A percentile compares a stretch with the other conserved stretches of the same genome.
These are phyloP conservation scores for Corythornis cristatus DNA, from an alignment of 2,113 vertebrate species.

Conservation along the genomic window DNA sequence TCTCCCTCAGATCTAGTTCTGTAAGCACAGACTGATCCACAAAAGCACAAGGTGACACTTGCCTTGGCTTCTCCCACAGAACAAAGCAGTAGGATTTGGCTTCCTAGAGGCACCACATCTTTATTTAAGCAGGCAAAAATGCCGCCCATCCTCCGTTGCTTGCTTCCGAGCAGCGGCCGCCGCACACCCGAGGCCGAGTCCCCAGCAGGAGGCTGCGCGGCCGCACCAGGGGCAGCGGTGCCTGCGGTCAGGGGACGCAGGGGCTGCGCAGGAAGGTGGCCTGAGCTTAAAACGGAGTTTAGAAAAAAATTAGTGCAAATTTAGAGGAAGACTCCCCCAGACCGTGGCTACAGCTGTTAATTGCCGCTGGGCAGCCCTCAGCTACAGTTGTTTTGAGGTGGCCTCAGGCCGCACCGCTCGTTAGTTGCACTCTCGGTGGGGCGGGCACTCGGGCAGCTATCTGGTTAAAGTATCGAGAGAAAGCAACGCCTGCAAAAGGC, in stretches of 20 bases:
- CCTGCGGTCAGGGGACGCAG: rapidly evolving
- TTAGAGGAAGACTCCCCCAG: not conserved
- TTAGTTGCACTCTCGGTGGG: too few relatives aligned
- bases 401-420: not conserved
- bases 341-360: not conserved
- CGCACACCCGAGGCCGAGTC: rapidly evolving
- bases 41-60: not conserved
- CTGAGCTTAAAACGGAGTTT: not conserved
- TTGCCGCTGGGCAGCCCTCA: too few relatives aligned
- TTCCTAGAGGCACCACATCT: not conserved
- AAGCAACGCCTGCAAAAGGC: rapidly evolving
- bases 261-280: rapidly evolving
- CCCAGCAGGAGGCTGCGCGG: rapidly evolving
- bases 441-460: rapidly evolving
- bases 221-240: not conserved
- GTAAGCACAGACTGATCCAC: rapidly evolving
- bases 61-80: not conserved
- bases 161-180: not conserved
- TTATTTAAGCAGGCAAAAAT: not conserved
- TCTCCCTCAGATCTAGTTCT: not conserved
- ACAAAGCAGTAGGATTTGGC: rapidly evolving
- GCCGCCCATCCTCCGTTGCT: not conserved
- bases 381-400: not conserved
- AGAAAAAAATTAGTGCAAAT: not conserved
- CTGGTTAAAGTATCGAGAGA: rapidly evolving